Base-by-base conservation (phyloP, 2,888 invertebrate genomes). In the Megalurothrips usitatus region DNA sequence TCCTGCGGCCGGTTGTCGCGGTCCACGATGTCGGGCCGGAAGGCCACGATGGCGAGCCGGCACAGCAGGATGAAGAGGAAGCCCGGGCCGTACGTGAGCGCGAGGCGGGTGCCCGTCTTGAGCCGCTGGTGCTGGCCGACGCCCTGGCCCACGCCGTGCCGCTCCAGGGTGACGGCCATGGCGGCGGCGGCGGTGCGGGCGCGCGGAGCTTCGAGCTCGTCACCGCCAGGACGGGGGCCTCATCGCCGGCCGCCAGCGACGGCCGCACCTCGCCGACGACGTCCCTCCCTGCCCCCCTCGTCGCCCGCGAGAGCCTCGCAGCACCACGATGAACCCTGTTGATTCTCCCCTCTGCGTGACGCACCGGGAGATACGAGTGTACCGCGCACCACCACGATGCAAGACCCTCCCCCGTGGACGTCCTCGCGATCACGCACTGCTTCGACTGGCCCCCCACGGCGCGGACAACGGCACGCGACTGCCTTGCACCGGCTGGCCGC, bases 11-110 rank as follows among this genome's bases (percentile, higher is more conserved):
- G 89, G 84, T 93, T 87, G 11, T 90, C 89, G 0, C 87, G 87
- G 84, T 94, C 94, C 83, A 93, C 89, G 81, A 95, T 93, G 84
- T 95, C 95, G 0, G 91, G 92, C 19, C 95, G 89, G 84, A 91
- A 88, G 0, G 91, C 86, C 83, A 91, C 87, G 79, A 94, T 91
- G 10, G 91, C 89, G 84, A 91, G 89, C 79, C 93, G 90, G 0
- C 94, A 87, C 58, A 92, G 86, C 17, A 94, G 85, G 28, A 94
- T 85, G 68, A 93, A 89, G 19, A 91, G 89, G 6, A 94, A 87
- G 80, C 92, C 92, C 0, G 94, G 92, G 0, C 92, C 90, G 14
- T 92, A 88, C 0, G 92, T 91, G 82, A 92, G 86, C 47, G 91
- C 88, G 82, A 94, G 93, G 82, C 94, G 89, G 78, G 91, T 80